phyloP scores from a whole-genome alignment of 2,113 vertebrate species.

The Entomyzon cyanotis region DNA sequence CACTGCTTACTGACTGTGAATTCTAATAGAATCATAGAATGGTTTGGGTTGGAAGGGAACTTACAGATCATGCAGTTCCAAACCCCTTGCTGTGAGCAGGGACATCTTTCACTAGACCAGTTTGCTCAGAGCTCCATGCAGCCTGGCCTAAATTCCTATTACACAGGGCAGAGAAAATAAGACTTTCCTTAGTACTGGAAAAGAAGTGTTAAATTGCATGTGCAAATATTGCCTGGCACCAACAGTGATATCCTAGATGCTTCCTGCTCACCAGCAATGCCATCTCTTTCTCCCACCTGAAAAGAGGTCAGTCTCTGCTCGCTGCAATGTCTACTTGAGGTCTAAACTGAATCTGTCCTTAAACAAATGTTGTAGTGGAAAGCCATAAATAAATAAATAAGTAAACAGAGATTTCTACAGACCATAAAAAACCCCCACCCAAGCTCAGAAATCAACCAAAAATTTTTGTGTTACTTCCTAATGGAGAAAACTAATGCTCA shows the following conservation, averaged over 20 bases:
- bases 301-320: not conserved
- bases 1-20: not conserved
- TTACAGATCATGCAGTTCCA: not conserved
- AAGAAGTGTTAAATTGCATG: not conserved
- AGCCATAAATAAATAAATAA: not conserved
- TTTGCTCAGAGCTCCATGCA: not conserved
- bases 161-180: not conserved
- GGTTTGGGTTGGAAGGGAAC: not conserved
- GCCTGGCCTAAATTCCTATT: not conserved
- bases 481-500: not conserved
- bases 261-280: not conserved
- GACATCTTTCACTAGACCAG: not conserved
- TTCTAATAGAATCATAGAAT: not conserved
- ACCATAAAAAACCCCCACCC: rapidly evolving
- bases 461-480: not conserved
- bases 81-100: not conserved
- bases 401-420: not conserved
- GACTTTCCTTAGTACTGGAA: not conserved
- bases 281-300: not conserved
- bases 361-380: not conserved
- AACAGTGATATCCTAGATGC: not conserved
- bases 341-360: not conserved
- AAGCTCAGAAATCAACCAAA: not conserved
- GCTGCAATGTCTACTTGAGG: not conserved
- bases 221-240: not conserved